Percentiles rank a stretch among this genome's conserved stretches.
Evolutionary conservation across 2,113 vertebrate species (phyloP).

Genomic region (Nycticebus coucang): DNA sequence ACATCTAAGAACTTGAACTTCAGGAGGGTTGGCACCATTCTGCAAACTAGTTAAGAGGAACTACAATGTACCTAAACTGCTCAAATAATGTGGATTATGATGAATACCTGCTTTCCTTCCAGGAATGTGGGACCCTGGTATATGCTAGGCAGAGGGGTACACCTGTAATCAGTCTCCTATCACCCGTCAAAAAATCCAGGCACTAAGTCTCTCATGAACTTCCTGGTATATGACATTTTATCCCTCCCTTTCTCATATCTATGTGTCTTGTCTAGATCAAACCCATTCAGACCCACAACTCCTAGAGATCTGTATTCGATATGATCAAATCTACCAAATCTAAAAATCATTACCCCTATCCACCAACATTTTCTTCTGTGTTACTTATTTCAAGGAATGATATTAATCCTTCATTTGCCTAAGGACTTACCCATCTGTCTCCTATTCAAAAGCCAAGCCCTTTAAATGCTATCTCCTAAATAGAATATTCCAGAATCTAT

Average conservation of each 20-base stretch:
- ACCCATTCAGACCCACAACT: not conserved
- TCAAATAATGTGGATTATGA: not conserved
- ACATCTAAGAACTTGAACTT: not conserved
- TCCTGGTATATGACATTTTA: not conserved
- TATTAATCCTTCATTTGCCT: not conserved
- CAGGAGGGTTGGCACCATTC: not conserved
- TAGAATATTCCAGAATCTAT: not conserved
- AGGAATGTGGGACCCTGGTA: not conserved
- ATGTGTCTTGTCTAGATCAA: conserved; percentile 2
- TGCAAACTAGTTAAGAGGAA: not conserved
- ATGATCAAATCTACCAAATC: not conserved
- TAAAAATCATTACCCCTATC: not conserved
- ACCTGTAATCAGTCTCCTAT: not conserved
- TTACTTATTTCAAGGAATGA: not conserved
- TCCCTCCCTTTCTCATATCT: not conserved
- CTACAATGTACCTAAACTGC: not conserved
- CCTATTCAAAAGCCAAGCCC: not conserved
- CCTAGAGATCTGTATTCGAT: not conserved
- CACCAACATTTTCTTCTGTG: not conserved
- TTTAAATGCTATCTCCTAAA: not conserved
- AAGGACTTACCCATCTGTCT: not conserved
- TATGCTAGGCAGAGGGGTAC: not conserved
- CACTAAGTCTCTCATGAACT: not conserved
- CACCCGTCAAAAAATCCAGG: not conserved
- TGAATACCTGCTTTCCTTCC: not conserved